Base-by-base conservation (phyloP, 1,140 invertebrate species). In the Dufourea novaeangliae region DNA sequence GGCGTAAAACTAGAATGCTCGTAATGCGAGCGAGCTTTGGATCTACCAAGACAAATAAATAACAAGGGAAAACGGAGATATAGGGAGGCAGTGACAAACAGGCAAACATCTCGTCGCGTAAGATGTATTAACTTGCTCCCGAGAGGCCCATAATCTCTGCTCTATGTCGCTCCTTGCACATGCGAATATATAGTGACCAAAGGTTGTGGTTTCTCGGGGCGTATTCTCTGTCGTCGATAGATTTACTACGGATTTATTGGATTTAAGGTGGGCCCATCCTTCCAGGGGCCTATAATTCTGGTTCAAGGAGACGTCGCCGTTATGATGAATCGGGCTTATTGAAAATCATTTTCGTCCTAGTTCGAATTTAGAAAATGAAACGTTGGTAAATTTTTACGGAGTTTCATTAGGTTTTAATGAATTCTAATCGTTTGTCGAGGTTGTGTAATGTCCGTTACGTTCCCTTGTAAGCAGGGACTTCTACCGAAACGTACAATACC, bases 11-110 rank as follows among this genome's bases (percentile, higher is more conserved):
- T 44, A 39, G 22, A 14, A 44, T 11, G 44, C 12, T 54, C 50
- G 52, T 44, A 63, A 68, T 20, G 44, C 34, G 57, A 32, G 29
- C 6, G 46, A 50, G 20, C 11, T 20, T 4, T 25, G 20, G 25
- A 71, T 6, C 20, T 34, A 63, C 27, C 14, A 22, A 25, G 68
- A 39, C 66, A 66, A 37, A 76, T 76, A 69, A 27, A 46, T 44
- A 73, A 78, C 59, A 52, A 27, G 54, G 59, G 62, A 71, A 50
- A 66, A 68, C 8, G 56, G 41, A 52, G 54, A 66, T 57, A 67
- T 46, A 34, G 57, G 59, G 56, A 69, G 50, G 44, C 44, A 79
- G 59, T 79, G 80, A 66, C 63, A 82, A 76, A 67, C 63, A 83
- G 74, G 68, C 46, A 82, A 80, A 78, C 72, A 62, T 81, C 72